Percentiles rank a stretch among this genome's conserved stretches.
phyloP scores from a whole-genome alignment of 1,140 invertebrate species.

The Diuraphis noxia region DNA sequence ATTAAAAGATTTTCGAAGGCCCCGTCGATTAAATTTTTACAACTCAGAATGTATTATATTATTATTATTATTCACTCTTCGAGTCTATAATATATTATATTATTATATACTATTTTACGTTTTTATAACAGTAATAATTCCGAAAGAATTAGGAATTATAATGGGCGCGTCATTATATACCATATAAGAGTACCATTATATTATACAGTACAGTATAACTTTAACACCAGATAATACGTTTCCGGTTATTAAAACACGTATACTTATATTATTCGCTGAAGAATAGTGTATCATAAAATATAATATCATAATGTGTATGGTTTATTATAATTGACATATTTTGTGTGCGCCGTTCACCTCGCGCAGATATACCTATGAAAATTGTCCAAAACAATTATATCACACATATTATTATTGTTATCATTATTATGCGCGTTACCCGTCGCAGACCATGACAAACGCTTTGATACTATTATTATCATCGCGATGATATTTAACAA shows the following conservation, averaged over 20 bases:
- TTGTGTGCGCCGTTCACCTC: conserved; percentile 1
- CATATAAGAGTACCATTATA: background rate
- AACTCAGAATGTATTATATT: background rate
- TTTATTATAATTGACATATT: conserved; percentile 29
- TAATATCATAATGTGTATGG: background rate
- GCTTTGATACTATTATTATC: conserved; percentile 1
- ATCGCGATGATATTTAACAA: background rate
- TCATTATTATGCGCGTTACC: background rate
- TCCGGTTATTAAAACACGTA: conserved; percentile 43
- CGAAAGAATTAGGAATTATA: background rate
- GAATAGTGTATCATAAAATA: conserved; percentile 7
- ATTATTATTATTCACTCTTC: background rate
- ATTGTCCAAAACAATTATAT: conserved; percentile 23
- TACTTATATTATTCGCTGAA: background rate
- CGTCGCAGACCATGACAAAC: conserved; percentile 2
- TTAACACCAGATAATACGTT: conserved; percentile 35
- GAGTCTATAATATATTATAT: background rate
- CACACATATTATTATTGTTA: background rate
- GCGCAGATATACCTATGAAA: background rate
- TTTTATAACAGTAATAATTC: background rate
- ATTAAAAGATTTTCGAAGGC: background rate
- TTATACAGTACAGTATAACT: background rate
- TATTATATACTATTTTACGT: background rate
- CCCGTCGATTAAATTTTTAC: background rate
- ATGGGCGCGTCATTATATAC: conserved; percentile 8